Conservation (phyloP, 2,113 vertebrate genomes). For the Sebastes schlegelii region DNA sequence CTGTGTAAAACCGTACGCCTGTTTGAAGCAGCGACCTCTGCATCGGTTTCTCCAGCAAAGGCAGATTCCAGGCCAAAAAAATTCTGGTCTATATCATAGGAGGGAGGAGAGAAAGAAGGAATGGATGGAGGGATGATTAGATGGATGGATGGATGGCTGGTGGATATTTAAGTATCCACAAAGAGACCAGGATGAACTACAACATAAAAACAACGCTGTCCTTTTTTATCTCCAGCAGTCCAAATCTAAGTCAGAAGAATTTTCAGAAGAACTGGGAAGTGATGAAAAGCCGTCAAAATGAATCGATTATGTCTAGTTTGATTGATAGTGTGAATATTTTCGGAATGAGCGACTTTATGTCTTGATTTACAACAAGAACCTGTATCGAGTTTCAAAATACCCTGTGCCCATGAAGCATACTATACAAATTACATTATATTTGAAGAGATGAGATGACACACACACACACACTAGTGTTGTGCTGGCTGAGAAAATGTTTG, state of each 20-base stretch:
- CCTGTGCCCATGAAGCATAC: background rate
- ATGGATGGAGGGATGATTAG: background rate
- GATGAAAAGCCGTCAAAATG: background rate
- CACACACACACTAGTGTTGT: constrained; percentile 12
- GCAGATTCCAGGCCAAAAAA: background rate
- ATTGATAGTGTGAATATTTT: background rate
- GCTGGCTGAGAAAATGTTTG: constrained; percentile 44
- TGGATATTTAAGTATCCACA: constrained; percentile 6
- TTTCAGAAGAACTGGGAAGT: background rate
- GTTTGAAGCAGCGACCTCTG: constrained; percentile 11
- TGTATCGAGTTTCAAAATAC: background rate
- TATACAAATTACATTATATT: background rate
- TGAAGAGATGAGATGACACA: background rate
- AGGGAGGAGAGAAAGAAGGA: too few relatives aligned
- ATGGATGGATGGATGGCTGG: constrained; percentile 16
- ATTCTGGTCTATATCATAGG: constrained; percentile 28
- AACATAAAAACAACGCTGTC: background rate
- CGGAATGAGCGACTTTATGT: background rate
- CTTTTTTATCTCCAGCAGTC: too few relatives aligned
- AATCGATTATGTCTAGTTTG: background rate
- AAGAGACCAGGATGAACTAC: background rate
- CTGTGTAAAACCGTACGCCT: constrained; percentile 5
- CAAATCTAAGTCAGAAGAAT: too few relatives aligned
- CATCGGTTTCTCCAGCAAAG: constrained; percentile 16
- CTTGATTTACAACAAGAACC: background rate